These are phyloP conservation scores for Rhabdornis inornatus DNA, from an alignment of 2,113 vertebrate genomes.

Conservation along the genomic window DNA sequence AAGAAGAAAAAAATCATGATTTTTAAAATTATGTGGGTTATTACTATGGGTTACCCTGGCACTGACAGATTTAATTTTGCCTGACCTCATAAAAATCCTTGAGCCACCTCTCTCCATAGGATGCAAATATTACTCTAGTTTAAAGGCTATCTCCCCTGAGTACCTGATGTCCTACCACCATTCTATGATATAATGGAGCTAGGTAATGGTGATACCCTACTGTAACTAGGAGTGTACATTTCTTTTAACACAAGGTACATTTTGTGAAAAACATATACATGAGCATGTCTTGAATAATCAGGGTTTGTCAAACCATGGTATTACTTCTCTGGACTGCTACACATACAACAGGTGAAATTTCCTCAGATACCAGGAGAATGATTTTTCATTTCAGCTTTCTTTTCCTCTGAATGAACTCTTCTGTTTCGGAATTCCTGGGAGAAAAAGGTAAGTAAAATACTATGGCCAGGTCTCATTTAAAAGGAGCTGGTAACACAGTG, in stretches of 20 bases:
- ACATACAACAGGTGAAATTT: not conserved
- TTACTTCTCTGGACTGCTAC: not conserved
- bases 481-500: not conserved
- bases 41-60: not conserved
- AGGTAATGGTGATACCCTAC: not conserved
- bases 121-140: not conserved
- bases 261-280: not conserved
- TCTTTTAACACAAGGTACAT: not conserved
- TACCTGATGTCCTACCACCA: not conserved
- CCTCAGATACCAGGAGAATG: not conserved
- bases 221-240: not conserved
- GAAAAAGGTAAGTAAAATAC: not conserved
- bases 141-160: not conserved
- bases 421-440: not conserved
- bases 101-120: not conserved
- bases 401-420: not conserved
- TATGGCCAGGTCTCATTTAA: not conserved
- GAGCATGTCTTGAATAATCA: not conserved
- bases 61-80: not conserved
- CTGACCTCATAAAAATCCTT: not conserved
- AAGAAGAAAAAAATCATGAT: not conserved
- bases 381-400: not conserved
- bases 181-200: not conserved
- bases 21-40: not conserved
- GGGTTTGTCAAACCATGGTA: not conserved